Base-by-base conservation (phyloP, 2,113 vertebrate genomes). In the Oplegnathus fasciatus region DNA sequence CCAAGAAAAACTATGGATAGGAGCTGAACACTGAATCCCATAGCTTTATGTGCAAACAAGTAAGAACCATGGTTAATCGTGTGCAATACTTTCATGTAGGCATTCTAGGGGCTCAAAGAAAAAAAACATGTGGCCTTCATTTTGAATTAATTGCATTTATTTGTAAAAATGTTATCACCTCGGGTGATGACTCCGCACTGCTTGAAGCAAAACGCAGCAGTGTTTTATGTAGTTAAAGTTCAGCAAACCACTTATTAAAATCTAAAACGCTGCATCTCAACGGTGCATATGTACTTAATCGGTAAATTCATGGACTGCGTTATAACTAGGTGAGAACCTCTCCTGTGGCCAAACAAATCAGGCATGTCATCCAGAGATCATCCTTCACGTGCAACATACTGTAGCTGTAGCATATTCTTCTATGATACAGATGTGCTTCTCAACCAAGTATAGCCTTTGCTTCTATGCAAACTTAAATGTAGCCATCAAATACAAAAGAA, bases 101-200 rank as follows among this genome's bases (percentile, higher is more conserved):
- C 9, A 66, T 32, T 81, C 20, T 62, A 73, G 13, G 3, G 26
- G 26, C 50, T 65, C 4, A 61, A 85, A 88, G 64, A 87, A 78
- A 84, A 68, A 71, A 34, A 66, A 72, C 17, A 66, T 6, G 18
- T 44, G 64, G 50, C 37, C 60, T 85, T 71, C 20, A 6, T 68
- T 86, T 75, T 83, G 72, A 90, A 88, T 91, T 87, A 76, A 91
- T 82, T 73, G 80, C 73, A 83, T 94, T 91, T 94, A 94, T 93
- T 94, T 88, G 88, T 84, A 93, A 89, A 94, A 93, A 89, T 34
- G 46, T 89, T 89, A 92, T 90, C 86, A 92, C 86, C 91, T 86
- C 70, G 77, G 74, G 89, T 74, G 82, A 91, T 76, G 75, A 64
- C 72, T 57, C 78, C 78, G 61, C 88, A 89, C 90, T 85, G 91